phyloP scores from a whole-genome alignment of 2,797 vertebrate genomes.

The Halcyon chelicuti region DNA sequence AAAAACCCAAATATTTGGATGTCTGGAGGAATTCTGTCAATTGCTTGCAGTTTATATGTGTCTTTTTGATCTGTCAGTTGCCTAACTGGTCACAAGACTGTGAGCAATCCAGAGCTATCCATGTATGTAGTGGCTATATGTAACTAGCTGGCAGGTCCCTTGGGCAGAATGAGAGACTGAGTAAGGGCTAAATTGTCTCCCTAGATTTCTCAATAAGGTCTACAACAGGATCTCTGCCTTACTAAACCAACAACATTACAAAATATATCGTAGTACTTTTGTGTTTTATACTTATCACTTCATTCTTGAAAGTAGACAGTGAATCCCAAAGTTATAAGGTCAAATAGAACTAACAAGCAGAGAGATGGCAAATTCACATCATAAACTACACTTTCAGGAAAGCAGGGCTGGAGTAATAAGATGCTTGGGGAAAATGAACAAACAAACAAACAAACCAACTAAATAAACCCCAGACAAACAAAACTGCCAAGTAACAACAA shows the following conservation, averaged over 20 bases:
- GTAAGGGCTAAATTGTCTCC: background rate
- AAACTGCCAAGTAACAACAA: background rate
- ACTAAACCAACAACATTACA: background rate
- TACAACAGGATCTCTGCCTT: background rate
- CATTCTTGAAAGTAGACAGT: background rate
- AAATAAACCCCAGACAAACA: background rate
- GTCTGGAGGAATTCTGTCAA: background rate
- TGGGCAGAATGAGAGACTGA: background rate
- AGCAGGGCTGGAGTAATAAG: background rate
- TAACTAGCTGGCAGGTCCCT: background rate
- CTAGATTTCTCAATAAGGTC: background rate
- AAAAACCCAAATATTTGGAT: background rate
- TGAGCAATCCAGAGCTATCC: background rate
- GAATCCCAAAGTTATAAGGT: background rate
- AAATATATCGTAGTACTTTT: background rate
- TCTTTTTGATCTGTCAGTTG: background rate
- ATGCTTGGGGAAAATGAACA: accelerated
- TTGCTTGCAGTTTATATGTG: background rate
- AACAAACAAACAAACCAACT: background rate
- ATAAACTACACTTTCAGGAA: background rate
- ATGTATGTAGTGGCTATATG: background rate
- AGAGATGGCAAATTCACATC: background rate
- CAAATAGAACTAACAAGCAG: background rate
- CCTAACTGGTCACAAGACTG: background rate
- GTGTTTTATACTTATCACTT: background rate